Percentiles rank a stretch among this genome's conserved stretches.
These are phyloP conservation scores for Campodea augens DNA, from an alignment of 1,140 invertebrate genomes.

Conservation along the genomic window DNA sequence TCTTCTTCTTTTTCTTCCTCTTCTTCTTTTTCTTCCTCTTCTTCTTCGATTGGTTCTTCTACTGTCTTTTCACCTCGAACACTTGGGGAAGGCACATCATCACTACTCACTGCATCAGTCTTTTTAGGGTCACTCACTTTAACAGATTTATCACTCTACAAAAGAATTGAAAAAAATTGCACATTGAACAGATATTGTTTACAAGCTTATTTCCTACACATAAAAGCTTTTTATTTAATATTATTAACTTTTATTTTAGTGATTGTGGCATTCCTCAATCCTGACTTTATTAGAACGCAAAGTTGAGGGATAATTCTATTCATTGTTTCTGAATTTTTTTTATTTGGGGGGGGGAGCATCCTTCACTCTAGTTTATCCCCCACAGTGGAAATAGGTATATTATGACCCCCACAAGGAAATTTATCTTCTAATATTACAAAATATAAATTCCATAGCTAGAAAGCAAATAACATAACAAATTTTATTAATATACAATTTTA, in stretches of 20 bases:
- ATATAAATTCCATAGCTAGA: too few species aligned
- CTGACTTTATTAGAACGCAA: conserved; percentile 13
- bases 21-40: conserved; percentile 18
- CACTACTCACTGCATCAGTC: conserved; percentile 33
- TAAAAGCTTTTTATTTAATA: background rate
- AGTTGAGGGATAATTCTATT: too few species aligned
- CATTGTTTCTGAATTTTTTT: too few species aligned
- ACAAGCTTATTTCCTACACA: background rate
- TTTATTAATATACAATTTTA: too few species aligned
- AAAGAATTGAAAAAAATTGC: conserved; percentile 1
- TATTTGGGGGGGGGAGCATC: too few species aligned
- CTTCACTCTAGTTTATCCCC: too few species aligned
- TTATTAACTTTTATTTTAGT: background rate
- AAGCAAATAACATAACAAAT: too few species aligned
- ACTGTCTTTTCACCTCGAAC: conserved; percentile 13
- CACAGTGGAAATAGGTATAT: too few species aligned
- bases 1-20: conserved; percentile 23
- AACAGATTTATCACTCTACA: conserved; percentile 14
- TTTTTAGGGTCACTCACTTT: conserved; percentile 33
- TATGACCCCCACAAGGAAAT: too few species aligned
- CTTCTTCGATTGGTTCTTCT: conserved; percentile 17
- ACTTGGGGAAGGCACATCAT: conserved; percentile 21
- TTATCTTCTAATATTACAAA: too few species aligned
- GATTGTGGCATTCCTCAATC: background rate
- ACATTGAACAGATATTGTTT: conserved; percentile 6